phyloP scores from a whole-genome alignment of 2,113 vertebrate genomes.

The Brevimyrus niger region DNA sequence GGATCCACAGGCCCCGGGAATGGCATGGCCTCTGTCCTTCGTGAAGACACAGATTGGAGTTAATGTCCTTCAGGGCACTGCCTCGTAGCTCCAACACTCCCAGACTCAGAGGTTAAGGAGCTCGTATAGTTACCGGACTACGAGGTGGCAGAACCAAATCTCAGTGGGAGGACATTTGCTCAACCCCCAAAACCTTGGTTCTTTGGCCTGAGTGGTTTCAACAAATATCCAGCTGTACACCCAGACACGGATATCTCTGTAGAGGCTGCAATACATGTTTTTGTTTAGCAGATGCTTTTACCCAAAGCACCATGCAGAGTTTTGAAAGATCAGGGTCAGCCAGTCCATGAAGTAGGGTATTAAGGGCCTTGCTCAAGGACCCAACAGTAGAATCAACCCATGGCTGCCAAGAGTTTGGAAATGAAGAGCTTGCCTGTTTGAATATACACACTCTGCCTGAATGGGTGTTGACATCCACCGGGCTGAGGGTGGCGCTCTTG shows the following conservation, averaged over 20 bases:
- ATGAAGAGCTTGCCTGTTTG: conserved; percentile 13
- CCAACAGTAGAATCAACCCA: background rate
- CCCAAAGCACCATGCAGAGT: background rate
- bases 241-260: background rate
- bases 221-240: background rate
- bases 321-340: background rate
- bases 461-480: conserved; percentile 1
- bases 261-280: background rate
- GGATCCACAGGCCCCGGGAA: background rate
- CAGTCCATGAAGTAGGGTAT: background rate
- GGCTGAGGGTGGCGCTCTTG: background rate
- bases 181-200: background rate
- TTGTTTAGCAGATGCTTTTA: background rate
- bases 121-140: background rate
- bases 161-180: background rate
- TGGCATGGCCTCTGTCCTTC: background rate
- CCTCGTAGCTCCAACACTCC: background rate
- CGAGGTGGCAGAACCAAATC: background rate
- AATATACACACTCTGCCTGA: background rate
- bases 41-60: background rate
- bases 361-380: background rate
- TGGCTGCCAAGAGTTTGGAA: conserved; percentile 20
- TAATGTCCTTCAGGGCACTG: background rate
- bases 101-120: background rate
- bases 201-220: background rate